These are phyloP conservation scores for Sabatieria punctata DNA, from an alignment of 2,888 invertebrate species.

Conservation along the genomic window DNA sequence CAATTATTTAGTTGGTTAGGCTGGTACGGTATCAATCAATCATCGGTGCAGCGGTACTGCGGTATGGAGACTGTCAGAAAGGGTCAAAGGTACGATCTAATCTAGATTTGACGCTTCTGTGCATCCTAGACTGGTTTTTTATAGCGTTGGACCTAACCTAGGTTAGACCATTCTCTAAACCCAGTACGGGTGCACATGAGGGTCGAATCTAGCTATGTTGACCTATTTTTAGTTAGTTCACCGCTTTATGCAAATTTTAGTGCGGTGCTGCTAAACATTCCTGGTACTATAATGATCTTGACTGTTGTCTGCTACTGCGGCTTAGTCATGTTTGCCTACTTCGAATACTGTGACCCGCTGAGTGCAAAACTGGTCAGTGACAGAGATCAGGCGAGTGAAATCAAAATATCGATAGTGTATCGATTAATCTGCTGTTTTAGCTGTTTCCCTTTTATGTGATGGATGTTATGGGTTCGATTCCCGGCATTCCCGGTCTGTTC, in stretches of 20 bases:
- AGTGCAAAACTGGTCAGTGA: slow-evolving; percentile 14
- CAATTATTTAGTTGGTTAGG: slow-evolving; percentile 10
- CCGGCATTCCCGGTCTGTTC: slow-evolving; percentile 9
- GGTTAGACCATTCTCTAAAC: too few relatives aligned
- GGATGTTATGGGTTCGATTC: slow-evolving; percentile 2
- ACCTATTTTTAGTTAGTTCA: neutral
- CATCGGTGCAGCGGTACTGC: slow-evolving; percentile 9
- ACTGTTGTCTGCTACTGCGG: slow-evolving; percentile 8
- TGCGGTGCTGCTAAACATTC: slow-evolving; percentile 5
- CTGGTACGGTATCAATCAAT: slow-evolving; percentile 11
- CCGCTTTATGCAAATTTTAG: neutral
- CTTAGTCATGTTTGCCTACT: slow-evolving; percentile 10
- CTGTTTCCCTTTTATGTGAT: slow-evolving; percentile 9
- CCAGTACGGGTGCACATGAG: too few relatives aligned
- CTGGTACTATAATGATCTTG: neutral
- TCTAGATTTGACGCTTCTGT: neutral
- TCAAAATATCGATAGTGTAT: neutral
- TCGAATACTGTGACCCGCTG: slow-evolving; percentile 11
- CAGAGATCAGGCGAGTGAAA: slow-evolving; percentile 10
- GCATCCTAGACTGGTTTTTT: too few relatives aligned
- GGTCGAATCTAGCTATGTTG: too few relatives aligned
- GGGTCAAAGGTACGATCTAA: slow-evolving; percentile 1
- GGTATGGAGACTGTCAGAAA: neutral
- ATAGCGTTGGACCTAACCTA: too few relatives aligned
- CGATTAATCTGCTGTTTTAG: slow-evolving; percentile 3